Evolutionary conservation across 1,140 invertebrate genomes (phyloP).

Genomic region (Zaprionus ghesquierei): DNA sequence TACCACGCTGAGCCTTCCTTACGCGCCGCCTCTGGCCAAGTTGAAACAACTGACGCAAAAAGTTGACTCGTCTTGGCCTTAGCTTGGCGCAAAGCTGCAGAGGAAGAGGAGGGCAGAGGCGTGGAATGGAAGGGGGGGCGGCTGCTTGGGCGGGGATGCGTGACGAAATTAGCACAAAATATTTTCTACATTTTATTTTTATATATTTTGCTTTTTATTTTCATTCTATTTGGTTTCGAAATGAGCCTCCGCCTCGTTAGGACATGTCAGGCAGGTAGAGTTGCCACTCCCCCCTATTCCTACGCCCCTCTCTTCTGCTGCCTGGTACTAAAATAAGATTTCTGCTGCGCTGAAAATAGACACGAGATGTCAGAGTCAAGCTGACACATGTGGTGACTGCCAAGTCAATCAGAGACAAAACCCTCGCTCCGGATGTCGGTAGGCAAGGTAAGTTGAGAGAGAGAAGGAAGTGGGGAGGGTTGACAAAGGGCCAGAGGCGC

Average conservation of each 20-base stretch:
- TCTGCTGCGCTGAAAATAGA: conserved; percentile 12
- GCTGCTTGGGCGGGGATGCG: conserved; percentile 1
- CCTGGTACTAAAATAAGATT: conserved; percentile 21
- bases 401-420: conserved; percentile 26
- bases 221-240: conserved; percentile 16
- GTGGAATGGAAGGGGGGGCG: neutral
- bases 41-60: conserved; percentile 74
- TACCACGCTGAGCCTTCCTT: neutral
- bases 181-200: conserved; percentile 62
- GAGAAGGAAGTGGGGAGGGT: no score
- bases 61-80: conserved; percentile 59
- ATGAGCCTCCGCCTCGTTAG: neutral
- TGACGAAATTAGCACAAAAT: conserved; percentile 76
- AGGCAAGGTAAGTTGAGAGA: neutral
- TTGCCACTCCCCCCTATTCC: neutral
- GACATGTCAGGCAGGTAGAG: conserved; percentile 6
- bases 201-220: conserved; percentile 13
- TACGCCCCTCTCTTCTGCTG: neutral
- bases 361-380: conserved; percentile 15
- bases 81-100: conserved; percentile 16
- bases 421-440: neutral
- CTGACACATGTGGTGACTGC: conserved; percentile 21
- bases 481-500: neutral
- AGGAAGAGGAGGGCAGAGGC: neutral
- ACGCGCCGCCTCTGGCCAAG: conserved; percentile 50